Evolutionary conservation across 2,113 vertebrate genomes (phyloP).

Genomic region (Sinocyclocheilus maitianheensis): DNA sequence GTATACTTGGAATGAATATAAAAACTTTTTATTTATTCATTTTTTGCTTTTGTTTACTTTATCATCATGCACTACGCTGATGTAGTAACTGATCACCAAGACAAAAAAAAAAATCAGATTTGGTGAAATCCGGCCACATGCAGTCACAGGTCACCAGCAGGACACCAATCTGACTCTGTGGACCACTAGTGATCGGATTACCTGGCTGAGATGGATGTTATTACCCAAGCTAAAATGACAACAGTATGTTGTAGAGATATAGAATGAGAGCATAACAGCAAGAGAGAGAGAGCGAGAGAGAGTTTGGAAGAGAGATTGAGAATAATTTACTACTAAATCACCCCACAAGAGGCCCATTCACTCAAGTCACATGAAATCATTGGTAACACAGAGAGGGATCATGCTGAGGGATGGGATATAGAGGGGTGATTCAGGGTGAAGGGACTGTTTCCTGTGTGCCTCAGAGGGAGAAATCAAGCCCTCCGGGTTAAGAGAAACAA

Average conservation of each 20-base stretch:
- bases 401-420: conserved; percentile 20
- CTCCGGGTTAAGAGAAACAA: conserved; percentile 45
- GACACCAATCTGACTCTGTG: neutral
- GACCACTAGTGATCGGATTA: neutral
- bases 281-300: neutral
- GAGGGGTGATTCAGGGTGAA: conserved; percentile 10
- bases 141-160: neutral
- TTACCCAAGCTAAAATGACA: neutral
- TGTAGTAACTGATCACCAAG: too few species aligned
- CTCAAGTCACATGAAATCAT: conserved; percentile 5
- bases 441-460: conserved; percentile 38
- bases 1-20: too few species aligned
- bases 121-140: neutral
- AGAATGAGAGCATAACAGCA: neutral
- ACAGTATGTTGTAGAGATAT: neutral
- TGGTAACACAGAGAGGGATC: neutral
- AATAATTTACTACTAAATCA: neutral
- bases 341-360: conserved; percentile 34
- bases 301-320: neutral
- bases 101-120: too few species aligned
- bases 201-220: neutral
- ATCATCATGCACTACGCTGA: too few species aligned
- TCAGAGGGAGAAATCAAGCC: conserved; percentile 37
- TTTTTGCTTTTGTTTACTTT: too few species aligned
- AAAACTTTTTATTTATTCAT: too few species aligned